Evolutionary conservation across 2,113 vertebrate species (phyloP).

Genomic region (Equus przewalskii): DNA sequence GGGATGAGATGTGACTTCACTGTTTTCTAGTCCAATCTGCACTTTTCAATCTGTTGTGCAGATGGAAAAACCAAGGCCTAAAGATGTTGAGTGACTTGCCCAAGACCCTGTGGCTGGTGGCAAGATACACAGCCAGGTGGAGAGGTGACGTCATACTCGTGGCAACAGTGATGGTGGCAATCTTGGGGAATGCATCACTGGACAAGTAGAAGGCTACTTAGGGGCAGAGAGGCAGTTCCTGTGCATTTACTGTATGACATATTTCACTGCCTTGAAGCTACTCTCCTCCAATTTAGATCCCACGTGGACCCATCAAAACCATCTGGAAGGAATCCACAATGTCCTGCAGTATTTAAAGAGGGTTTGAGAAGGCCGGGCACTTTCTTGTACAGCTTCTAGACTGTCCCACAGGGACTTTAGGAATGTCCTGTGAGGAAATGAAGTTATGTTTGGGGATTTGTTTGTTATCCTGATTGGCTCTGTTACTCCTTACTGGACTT

Average conservation of each 20-base stretch:
- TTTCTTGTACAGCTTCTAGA: neutral
- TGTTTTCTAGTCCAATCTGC: neutral
- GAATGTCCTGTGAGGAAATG: neutral
- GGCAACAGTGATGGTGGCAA: neutral
- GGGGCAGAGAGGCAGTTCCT: neutral
- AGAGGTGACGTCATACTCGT: neutral
- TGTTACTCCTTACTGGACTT: neutral
- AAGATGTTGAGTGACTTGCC: neutral
- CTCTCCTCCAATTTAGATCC: neutral
- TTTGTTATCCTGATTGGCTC: neutral
- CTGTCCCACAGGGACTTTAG: neutral
- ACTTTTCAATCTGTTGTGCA: neutral
- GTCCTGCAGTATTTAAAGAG: neutral
- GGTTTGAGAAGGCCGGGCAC: neutral
- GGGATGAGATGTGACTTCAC: neutral
- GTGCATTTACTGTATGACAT: neutral
- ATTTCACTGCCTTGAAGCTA: neutral
- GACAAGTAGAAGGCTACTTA: neutral
- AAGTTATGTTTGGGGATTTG: neutral
- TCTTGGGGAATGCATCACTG: neutral
- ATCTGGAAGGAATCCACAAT: neutral
- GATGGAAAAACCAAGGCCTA: neutral
- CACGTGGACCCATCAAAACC: neutral
- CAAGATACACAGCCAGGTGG: neutral
- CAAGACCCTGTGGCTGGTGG: neutral